Conservation (phyloP, 2,797 vertebrate genomes). For the Anomalospiza imberbis region DNA sequence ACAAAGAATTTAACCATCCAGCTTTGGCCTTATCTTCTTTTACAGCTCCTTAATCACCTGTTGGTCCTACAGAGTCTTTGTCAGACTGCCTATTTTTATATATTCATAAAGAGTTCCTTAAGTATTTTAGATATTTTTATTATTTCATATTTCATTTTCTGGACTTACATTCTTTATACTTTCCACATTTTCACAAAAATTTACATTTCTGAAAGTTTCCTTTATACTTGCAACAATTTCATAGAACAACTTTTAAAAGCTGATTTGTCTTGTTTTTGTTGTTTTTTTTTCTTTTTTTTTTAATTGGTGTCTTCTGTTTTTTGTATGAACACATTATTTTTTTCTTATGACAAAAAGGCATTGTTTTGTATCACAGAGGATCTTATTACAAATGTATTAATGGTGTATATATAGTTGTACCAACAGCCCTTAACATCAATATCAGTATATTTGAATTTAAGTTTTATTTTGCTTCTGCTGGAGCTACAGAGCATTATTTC, state of each 20-base stretch:
- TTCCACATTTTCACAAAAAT: not conserved
- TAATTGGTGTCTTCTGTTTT: fast-evolving
- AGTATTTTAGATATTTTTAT: not conserved
- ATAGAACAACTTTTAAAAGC: not conserved
- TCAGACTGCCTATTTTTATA: not conserved
- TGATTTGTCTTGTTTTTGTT: not conserved
- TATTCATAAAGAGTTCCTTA: not conserved
- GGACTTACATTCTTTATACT: not conserved
- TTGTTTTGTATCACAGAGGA: not conserved
- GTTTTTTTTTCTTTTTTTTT: not conserved
- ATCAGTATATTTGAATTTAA: not conserved
- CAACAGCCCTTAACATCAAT: not conserved
- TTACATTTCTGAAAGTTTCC: not conserved
- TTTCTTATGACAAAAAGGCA: not conserved
- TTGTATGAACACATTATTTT: not conserved
- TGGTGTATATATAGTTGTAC: not conserved
- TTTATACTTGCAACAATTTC: not conserved
- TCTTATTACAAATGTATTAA: not conserved
- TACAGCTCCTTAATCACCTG: not conserved
- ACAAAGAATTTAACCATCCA: not conserved
- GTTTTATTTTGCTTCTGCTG: not conserved
- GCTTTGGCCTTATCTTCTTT: not conserved
- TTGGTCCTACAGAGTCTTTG: not conserved
- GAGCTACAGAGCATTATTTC: not conserved
- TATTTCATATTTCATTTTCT: not conserved